These are phyloP conservation scores for Acleris sparsana DNA, from an alignment of 2,888 invertebrate genomes.

Conservation along the genomic window DNA sequence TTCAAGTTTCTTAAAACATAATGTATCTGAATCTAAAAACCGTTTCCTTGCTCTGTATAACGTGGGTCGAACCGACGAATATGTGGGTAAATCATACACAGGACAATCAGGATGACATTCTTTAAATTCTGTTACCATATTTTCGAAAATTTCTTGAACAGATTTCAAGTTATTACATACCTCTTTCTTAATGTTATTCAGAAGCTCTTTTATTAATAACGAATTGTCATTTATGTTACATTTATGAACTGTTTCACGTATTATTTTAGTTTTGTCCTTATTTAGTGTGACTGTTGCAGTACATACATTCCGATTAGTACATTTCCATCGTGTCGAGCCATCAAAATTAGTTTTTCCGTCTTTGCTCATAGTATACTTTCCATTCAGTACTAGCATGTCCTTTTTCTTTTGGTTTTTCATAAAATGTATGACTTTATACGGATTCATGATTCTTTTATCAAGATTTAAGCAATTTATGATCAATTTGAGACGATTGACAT, in stretches of 20 bases:
- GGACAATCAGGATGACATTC: slow-evolving; percentile 7
- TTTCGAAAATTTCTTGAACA: slow-evolving; percentile 8
- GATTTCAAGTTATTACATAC: slow-evolving; percentile 9
- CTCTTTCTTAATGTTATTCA: slow-evolving; percentile 1
- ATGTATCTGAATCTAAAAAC: not conserved
- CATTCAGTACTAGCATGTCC: slow-evolving; percentile 1
- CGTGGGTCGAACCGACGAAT: slow-evolving; percentile 2
- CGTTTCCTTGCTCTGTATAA: slow-evolving; percentile 12
- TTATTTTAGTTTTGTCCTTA: slow-evolving; percentile 13
- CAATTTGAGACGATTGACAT: too few relatives aligned
- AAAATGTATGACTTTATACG: slow-evolving; percentile 5
- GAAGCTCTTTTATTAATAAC: slow-evolving; percentile 2
- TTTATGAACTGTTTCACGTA: slow-evolving; percentile 10
- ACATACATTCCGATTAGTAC: slow-evolving; percentile 14
- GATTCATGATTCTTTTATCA: slow-evolving; percentile 3
- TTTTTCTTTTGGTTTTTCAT: slow-evolving; percentile 11
- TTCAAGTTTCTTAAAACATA: slow-evolving; percentile 8
- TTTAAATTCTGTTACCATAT: slow-evolving; percentile 11
- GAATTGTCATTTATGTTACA: slow-evolving; percentile 1
- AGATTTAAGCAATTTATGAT: too few relatives aligned
- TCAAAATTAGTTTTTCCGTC: slow-evolving; percentile 10
- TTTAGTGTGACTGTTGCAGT: slow-evolving; percentile 10
- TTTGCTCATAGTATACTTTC: slow-evolving; percentile 11
- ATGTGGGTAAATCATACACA: slow-evolving; percentile 7
- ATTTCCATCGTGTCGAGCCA: slow-evolving; percentile 13